These are phyloP conservation scores for Auanema sp. DNA, from an alignment of 2,888 invertebrate species.

Conservation along the genomic window DNA sequence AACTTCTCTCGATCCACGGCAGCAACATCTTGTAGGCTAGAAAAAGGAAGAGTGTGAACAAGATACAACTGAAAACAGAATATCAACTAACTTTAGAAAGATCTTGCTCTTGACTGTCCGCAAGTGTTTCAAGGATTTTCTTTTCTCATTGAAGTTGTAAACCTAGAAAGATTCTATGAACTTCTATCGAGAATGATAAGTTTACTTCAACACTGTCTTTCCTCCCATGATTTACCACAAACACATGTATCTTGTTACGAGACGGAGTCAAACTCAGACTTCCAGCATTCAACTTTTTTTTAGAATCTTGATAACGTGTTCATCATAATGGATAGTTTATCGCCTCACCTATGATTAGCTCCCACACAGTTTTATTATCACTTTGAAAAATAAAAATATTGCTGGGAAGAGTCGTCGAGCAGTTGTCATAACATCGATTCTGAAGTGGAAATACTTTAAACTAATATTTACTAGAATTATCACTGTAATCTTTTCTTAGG, in stretches of 20 bases:
- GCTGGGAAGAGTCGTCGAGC: no score
- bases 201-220: neutral
- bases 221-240: neutral
- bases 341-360: no score
- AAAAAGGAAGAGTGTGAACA: neutral
- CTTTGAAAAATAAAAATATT: no score
- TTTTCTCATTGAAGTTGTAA: neutral
- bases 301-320: neutral
- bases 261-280: neutral
- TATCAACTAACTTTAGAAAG: neutral
- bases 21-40: neutral
- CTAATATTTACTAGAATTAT: no score
- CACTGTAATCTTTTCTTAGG: no score
- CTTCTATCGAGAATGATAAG: neutral
- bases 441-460: no score
- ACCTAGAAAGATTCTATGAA: neutral
- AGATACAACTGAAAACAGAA: neutral
- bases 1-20: slow-evolving; percentile 1
- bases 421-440: no score
- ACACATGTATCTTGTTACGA: neutral
- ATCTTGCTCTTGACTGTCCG: neutral
- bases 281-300: neutral
- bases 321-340: no score
- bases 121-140: neutral
- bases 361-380: no score